A percentile compares a stretch with the other conserved stretches of the same genome.
Evolutionary conservation across 1,140 invertebrate species (phyloP).

Genomic region (Micrasema longulum): DNA sequence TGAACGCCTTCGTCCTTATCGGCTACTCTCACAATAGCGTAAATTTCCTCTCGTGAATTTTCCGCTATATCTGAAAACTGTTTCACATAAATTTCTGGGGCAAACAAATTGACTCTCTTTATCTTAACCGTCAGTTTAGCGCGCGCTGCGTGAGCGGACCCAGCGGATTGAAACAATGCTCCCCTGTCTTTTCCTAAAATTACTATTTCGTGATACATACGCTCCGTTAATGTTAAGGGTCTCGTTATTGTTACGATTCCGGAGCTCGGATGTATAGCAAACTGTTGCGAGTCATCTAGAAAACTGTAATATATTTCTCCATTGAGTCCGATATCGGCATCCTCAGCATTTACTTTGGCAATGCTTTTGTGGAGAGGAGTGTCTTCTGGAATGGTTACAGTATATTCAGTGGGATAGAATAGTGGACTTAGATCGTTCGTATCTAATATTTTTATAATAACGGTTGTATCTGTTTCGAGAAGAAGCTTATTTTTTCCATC

Average conservation of each 20-base stretch:
- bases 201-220: constrained; percentile 76
- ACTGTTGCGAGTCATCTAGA: constrained; percentile 80
- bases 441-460: constrained; percentile 82
- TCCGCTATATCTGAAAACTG: constrained; percentile 82
- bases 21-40: constrained; percentile 84
- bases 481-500: constrained; percentile 69
- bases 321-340: constrained; percentile 90
- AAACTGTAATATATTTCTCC: constrained; percentile 94
- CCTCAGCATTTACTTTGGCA: constrained; percentile 82
- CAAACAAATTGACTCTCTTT: constrained; percentile 81
- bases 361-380: constrained; percentile 81
- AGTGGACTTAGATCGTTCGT: constrained; percentile 89
- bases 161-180: constrained; percentile 59
- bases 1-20: constrained; percentile 83
- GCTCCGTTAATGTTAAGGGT: constrained; percentile 77
- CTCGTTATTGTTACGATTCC: constrained; percentile 85
- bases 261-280: constrained; percentile 88
- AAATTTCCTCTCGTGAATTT: constrained; percentile 83
- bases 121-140: constrained; percentile 50
- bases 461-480: constrained; percentile 75
- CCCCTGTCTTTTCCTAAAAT: constrained; percentile 85
- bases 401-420: constrained; percentile 85
- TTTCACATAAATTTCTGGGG: constrained; percentile 83
- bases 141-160: constrained; percentile 46
- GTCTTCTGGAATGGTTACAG: constrained; percentile 84